Base-by-base conservation (phyloP, 2,113 vertebrate species). In the Oryzias curvinotus region DNA sequence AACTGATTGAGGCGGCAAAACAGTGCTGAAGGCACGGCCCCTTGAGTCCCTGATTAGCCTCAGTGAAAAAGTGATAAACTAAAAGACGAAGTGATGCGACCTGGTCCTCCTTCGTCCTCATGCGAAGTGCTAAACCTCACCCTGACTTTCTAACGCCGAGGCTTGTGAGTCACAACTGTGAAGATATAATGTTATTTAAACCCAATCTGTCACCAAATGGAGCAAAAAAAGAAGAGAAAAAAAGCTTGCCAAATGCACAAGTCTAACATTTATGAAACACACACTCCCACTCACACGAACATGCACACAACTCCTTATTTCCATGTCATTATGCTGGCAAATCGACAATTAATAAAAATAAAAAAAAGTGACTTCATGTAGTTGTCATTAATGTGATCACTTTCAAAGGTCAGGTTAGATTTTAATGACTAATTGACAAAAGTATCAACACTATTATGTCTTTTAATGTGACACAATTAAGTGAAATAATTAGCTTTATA, bases 91-190 rank as follows among this genome's bases (percentile, higher is more conserved):
- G 82, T 49, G 54, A 69, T 50, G 76, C 57, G 68, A 84, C 80
- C 65, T 57, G 78, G 66, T 85, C 71, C 68, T 78, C 49, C 67
- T 65, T 74, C 70, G 3, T 86, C 81, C 57, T 85, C 80, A 75
- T 86, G 48, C 72, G 69, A 85, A 81, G 83, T 82, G 86, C 59
- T 79, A 86, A 86, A 85, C 78, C 85, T 87, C 85, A 80, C 81
- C 80, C 84, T 82, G 81, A 85, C 81, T 85, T 78, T 57, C 71
- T 71, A 84, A 65, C 52, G 59, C 68, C 36, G 49, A 68, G 66
- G 69, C 80, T 57, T 80, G 78, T 79, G 86, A 90, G 84, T 89
- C 81, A 88, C 83, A 90, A 84, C 84, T 89, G 86, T 84, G 85
- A 89, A 89, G 64, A 85, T 77, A 66, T 78, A 77, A 87, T 82